These are phyloP conservation scores for Ellobius talpinus DNA, from an alignment of 2,113 vertebrate species.

Conservation along the genomic window DNA sequence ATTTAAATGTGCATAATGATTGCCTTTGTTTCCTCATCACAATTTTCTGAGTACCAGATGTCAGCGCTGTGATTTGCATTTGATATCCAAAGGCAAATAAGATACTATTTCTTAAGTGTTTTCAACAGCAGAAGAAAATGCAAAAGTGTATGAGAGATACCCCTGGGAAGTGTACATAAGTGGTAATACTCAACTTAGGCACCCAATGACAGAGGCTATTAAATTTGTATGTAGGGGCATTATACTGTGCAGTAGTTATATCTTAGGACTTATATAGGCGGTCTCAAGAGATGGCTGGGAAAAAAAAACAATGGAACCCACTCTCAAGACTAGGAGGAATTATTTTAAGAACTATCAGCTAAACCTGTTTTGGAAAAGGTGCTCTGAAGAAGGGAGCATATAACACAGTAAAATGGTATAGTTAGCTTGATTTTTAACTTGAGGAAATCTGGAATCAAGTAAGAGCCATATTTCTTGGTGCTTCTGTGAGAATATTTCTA, in stretches of 20 bases:
- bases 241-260: not conserved
- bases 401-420: not conserved
- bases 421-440: not conserved
- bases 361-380: slow-evolving; percentile 26
- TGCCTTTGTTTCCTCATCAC: slow-evolving; percentile 46
- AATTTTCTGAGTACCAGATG: slow-evolving; percentile 46
- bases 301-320: not conserved
- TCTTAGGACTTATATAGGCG: not conserved
- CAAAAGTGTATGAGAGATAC: not conserved
- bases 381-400: not conserved
- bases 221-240: slow-evolving; percentile 11
- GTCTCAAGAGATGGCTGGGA: not conserved
- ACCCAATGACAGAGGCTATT: not conserved
- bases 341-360: not conserved
- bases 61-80: not conserved
- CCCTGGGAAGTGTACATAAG: slow-evolving; percentile 17
- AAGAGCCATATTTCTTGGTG: not conserved
- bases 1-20: not conserved
- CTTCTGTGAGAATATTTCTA: not conserved
- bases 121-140: not conserved
- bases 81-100: slow-evolving; percentile 37
- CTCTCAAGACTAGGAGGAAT: slow-evolving; percentile 1
- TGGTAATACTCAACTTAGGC: not conserved
- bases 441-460: not conserved
- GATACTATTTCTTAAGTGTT: slow-evolving; percentile 9